Conservation (phyloP, 2,797 vertebrate species). For the Artibeus lituratus region DNA sequence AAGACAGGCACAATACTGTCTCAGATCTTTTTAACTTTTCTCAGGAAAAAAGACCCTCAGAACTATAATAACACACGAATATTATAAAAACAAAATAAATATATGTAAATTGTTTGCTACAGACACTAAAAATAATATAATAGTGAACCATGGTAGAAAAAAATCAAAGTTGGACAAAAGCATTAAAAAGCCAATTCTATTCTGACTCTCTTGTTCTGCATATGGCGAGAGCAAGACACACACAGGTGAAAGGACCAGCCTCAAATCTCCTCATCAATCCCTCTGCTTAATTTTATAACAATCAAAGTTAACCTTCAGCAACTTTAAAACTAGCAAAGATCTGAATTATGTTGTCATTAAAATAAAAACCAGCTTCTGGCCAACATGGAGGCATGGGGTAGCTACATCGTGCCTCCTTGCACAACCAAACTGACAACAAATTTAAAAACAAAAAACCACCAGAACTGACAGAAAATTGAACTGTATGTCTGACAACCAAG, state of each 20-base stretch:
- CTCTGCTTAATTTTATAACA: neutral
- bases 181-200: neutral
- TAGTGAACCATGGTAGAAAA: neutral
- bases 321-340: neutral
- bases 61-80: neutral
- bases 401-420: too few relatives aligned
- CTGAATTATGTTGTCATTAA: neutral
- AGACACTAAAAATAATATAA: neutral
- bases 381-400: too few relatives aligned
- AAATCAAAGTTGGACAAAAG: neutral
- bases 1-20: neutral
- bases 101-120: neutral
- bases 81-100: conserved; percentile 54
- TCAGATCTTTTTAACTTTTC: conserved; percentile 6
- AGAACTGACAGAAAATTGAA: too few relatives aligned
- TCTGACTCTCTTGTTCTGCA: neutral
- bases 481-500: too few relatives aligned
- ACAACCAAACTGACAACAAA: too few relatives aligned
- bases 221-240: neutral
- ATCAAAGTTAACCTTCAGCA: neutral
- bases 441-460: too few relatives aligned
- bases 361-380: neutral
- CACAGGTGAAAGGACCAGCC: neutral
- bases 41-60: neutral
- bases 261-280: neutral